A percentile compares a stretch with the other conserved stretches of the same genome.
These are phyloP conservation scores for Bombus polaris DNA, from an alignment of 1,140 invertebrate genomes.

Conservation along the genomic window DNA sequence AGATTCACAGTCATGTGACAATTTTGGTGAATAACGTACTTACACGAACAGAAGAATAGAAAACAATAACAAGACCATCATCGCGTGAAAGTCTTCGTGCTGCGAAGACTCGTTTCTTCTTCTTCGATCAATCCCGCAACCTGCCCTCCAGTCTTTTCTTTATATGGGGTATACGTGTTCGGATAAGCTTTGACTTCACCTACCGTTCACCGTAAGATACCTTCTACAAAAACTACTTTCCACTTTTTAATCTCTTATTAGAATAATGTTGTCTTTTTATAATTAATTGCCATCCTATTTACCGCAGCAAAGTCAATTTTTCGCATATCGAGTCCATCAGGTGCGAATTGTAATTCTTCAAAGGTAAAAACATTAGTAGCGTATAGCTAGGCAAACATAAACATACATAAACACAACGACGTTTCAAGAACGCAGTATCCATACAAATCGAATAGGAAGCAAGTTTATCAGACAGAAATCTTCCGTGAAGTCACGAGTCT, in stretches of 20 bases:
- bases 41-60: slow-evolving; percentile 18
- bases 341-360: neutral
- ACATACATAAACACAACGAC: neutral
- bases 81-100: slow-evolving; percentile 54
- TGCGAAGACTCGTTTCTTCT: slow-evolving; percentile 26
- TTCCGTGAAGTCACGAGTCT: neutral
- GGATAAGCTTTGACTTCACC: neutral
- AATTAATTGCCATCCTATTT: neutral
- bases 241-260: neutral
- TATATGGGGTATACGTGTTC: neutral
- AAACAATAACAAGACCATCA: slow-evolving; percentile 37
- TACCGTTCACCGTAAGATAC: neutral
- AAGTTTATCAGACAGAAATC: slow-evolving; percentile 1
- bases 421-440: too few species aligned
- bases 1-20: neutral
- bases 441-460: neutral
- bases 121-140: neutral
- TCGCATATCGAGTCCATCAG: neutral
- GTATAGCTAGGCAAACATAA: neutral
- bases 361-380: neutral
- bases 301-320: neutral
- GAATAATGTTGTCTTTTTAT: neutral
- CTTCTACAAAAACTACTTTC: neutral
- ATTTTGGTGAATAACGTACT: neutral
- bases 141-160: slow-evolving; percentile 25